phyloP scores from a whole-genome alignment of 2,797 vertebrate species.

The Melanotaenia trifasciata region DNA sequence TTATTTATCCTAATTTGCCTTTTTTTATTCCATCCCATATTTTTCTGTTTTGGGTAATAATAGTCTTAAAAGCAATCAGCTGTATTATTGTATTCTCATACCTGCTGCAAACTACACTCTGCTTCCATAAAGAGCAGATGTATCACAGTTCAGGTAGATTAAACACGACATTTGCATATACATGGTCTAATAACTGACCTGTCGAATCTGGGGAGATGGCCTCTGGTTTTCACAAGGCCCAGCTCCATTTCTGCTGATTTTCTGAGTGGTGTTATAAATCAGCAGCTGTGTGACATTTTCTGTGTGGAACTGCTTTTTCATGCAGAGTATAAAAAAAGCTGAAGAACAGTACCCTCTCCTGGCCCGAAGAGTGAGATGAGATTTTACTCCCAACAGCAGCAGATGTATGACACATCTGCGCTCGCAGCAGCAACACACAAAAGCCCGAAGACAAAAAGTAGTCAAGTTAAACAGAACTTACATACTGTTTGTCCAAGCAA shows the following conservation, averaged over 20 bases:
- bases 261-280: conserved; percentile 32
- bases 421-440: neutral
- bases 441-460: neutral
- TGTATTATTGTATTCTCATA: neutral
- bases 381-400: conserved; percentile 5
- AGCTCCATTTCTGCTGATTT: neutral
- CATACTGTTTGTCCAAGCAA: neutral
- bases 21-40: no score
- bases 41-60: neutral
- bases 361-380: conserved; percentile 45
- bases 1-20: no score
- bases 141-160: conserved; percentile 21
- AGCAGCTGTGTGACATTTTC: neutral
- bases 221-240: conserved; percentile 11
- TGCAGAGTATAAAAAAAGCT: conserved; percentile 44
- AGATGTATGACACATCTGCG: neutral
- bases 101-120: neutral
- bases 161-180: conserved; percentile 9
- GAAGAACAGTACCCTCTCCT: conserved; percentile 77
- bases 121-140: conserved; percentile 13
- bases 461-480: conserved; percentile 7
- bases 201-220: conserved; percentile 6
- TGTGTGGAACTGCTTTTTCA: conserved; percentile 1
- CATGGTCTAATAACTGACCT: neutral
- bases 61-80: neutral